Percentiles rank a stretch among this genome's conserved stretches.
These are phyloP conservation scores for Thripadectes ignobilis DNA, from an alignment of 2,797 vertebrate species.

Conservation along the genomic window DNA sequence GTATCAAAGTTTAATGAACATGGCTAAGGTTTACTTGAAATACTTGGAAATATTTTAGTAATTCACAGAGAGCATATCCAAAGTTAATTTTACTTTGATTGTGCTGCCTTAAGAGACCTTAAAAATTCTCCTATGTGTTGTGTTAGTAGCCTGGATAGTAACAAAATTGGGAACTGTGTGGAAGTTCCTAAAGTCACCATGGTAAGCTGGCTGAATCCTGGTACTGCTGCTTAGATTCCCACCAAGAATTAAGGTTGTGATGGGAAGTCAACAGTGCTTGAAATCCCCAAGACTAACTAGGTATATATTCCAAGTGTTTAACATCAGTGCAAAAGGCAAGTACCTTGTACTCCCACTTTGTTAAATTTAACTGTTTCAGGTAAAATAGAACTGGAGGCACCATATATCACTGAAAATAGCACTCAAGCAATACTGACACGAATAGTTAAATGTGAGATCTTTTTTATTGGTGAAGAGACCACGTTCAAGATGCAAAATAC, in stretches of 20 bases:
- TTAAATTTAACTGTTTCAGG: not conserved
- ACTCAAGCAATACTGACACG: not conserved
- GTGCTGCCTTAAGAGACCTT: not conserved
- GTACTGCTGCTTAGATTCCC: not conserved
- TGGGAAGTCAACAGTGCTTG: not conserved
- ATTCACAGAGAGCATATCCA: not conserved
- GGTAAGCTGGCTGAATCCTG: not conserved
- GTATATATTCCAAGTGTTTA: not conserved
- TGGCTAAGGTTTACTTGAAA: not conserved
- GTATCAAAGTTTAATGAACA: not conserved
- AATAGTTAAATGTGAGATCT: not conserved
- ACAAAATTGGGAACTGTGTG: not conserved
- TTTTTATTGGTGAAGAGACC: slow-evolving; percentile 12
- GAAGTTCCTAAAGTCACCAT: not conserved
- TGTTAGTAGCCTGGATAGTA: not conserved
- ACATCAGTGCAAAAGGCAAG: not conserved
- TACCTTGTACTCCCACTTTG: not conserved
- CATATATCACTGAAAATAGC: not conserved
- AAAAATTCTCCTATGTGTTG: not conserved
- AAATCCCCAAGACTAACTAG: not conserved
- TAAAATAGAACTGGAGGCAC: not conserved
- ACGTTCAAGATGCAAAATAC: not conserved
- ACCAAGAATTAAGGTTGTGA: not conserved
- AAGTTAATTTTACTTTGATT: not conserved
- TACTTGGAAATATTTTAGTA: not conserved